These are phyloP conservation scores for Tineola bisselliella DNA, from an alignment of 2,888 invertebrate genomes.

Conservation along the genomic window DNA sequence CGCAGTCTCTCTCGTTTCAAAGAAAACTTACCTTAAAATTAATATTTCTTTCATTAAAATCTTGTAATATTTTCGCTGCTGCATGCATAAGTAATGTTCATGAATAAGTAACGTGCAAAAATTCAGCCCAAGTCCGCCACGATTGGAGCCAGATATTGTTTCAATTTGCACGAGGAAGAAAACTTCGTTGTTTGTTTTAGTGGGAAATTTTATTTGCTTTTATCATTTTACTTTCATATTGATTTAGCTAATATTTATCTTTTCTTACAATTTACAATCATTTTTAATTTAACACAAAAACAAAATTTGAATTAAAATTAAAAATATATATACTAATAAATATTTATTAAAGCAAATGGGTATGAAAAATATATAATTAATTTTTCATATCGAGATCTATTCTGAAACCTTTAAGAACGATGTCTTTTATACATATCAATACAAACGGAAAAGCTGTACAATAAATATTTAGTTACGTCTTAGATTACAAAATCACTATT, in stretches of 20 bases:
- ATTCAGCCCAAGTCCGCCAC: slow-evolving; percentile 25
- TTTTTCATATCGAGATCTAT: too few species aligned
- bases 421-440: too few species aligned
- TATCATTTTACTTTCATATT: slow-evolving; percentile 16
- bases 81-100: slow-evolving; percentile 68
- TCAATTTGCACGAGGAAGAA: slow-evolving; percentile 15
- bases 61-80: slow-evolving; percentile 69
- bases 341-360: too few species aligned
- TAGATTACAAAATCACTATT: too few species aligned
- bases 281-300: too few species aligned
- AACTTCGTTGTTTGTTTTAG: slow-evolving; percentile 16
- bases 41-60: slow-evolving; percentile 71
- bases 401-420: too few species aligned
- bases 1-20: slow-evolving; percentile 40
- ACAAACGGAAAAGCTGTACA: too few species aligned
- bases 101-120: slow-evolving; percentile 65
- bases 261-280: neutral
- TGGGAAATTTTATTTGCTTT: neutral
- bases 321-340: too few species aligned
- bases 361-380: too few species aligned
- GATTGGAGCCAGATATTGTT: slow-evolving; percentile 21
- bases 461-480: too few species aligned
- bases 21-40: slow-evolving; percentile 66
- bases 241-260: slow-evolving; percentile 21
- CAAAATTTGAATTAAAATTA: too few species aligned